Base-by-base conservation (phyloP, 2,113 vertebrate species). In the Cryptotis parvus region DNA sequence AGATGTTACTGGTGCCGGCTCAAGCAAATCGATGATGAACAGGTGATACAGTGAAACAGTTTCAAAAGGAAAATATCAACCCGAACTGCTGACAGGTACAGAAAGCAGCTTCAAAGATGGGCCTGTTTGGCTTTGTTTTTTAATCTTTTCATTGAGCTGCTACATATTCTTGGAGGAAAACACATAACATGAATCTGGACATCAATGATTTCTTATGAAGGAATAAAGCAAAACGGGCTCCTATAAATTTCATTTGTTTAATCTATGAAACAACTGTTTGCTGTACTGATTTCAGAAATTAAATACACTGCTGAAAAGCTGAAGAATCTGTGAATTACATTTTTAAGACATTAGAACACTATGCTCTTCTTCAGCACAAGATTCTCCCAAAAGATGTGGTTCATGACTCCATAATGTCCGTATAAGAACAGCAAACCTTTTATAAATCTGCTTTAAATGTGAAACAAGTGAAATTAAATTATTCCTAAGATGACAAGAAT, bases 11-110 rank as follows among this genome's bases (percentile, higher is more conserved):
- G n/a, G n/a, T n/a, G n/a, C n/a, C n/a, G n/a, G n/a, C n/a, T n/a
- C n/a, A n/a, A n/a, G n/a, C n/a, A n/a, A n/a, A n/a, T n/a, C n/a
- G n/a, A n/a, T n/a, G n/a, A n/a, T n/a, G n/a, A n/a, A n/a, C n/a
- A n/a, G n/a, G n/a, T n/a, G n/a, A n/a, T n/a, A n/a, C n/a, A n/a
- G n/a, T n/a, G n/a, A n/a, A n/a, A n/a, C n/a, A n/a, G n/a, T n/a
- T n/a, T n/a, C n/a, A n/a, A n/a, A n/a, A 94, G 14, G 27, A 84
- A 31, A 91, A 52, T 74, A 91, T 66, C 77, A 43, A 18, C 85
- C 83, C 78, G 68, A 91, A 49, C 43, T 84, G 39, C 77, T 41
- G 75, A 91, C 41, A 85, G 15, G 3, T 27, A 73, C 68, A 18
- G 65, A 80, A 90, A 75, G 8, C 35, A 20, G 68, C 79, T 33